These are phyloP conservation scores for Chrysina gloriosa DNA, from an alignment of 2,888 invertebrate genomes.

Conservation along the genomic window DNA sequence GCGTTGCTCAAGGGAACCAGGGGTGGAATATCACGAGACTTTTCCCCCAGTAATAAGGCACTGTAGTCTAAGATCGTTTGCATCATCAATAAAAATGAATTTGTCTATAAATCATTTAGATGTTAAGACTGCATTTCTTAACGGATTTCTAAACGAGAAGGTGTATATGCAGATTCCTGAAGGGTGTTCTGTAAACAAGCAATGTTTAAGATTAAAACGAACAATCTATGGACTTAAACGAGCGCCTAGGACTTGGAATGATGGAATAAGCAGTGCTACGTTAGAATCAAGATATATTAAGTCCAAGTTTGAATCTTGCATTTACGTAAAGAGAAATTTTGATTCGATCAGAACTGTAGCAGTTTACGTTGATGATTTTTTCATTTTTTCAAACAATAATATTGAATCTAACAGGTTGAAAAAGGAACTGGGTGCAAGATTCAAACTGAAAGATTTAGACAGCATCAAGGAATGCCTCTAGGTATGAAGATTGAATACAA, in stretches of 20 bases:
- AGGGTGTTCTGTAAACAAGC: slow-evolving; percentile 43
- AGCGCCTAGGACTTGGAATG: slow-evolving; percentile 42
- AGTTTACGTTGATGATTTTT: slow-evolving; percentile 50
- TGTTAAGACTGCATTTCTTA: slow-evolving; percentile 53
- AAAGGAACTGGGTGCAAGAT: slow-evolving; percentile 44
- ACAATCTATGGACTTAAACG: slow-evolving; percentile 44
- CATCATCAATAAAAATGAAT: no score
- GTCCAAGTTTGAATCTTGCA: slow-evolving; percentile 44
- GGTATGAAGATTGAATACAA: neutral
- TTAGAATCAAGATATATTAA: slow-evolving; percentile 41
- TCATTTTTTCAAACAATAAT: slow-evolving; percentile 48
- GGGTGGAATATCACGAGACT: no score
- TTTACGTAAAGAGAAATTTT: slow-evolving; percentile 41
- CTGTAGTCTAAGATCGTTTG: no score
- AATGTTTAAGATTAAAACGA: slow-evolving; percentile 36
- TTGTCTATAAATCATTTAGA: slow-evolving; percentile 47
- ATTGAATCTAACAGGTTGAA: slow-evolving; percentile 42
- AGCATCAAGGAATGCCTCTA: neutral
- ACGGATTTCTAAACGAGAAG: slow-evolving; percentile 50
- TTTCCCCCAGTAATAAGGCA: no score
- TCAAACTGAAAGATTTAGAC: slow-evolving; percentile 35
- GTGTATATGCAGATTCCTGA: slow-evolving; percentile 49
- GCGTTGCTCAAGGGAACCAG: no score
- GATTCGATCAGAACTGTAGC: slow-evolving; percentile 36
- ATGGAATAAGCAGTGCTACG: slow-evolving; percentile 39